Evolutionary conservation across 1,140 invertebrate genomes (phyloP).

Genomic region (Caenorhabditis latens): DNA sequence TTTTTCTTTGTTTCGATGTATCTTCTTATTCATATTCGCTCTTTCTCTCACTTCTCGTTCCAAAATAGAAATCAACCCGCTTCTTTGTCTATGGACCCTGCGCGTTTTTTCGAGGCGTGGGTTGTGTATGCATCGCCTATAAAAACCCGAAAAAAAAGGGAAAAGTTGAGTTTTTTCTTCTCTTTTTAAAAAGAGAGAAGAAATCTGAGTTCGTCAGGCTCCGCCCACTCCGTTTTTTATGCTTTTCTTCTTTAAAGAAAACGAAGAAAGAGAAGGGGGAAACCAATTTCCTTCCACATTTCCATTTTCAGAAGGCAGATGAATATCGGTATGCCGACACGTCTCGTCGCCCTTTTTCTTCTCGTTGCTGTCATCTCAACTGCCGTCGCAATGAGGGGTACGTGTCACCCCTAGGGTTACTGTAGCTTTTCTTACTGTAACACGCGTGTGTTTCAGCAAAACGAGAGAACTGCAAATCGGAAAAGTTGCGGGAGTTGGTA

Average conservation of each 20-base stretch:
- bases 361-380: neutral
- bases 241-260: slow-evolving; percentile 1
- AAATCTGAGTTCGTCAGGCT: neutral
- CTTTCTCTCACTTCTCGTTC: neutral
- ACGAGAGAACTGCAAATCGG: slow-evolving; percentile 75
- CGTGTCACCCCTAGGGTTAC: neutral
- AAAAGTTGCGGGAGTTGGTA: slow-evolving; percentile 76
- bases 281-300: neutral
- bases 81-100: no score
- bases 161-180: neutral
- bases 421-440: neutral
- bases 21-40: neutral
- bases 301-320: neutral
- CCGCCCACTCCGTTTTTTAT: neutral
- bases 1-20: neutral
- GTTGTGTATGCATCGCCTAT: neutral
- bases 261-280: slow-evolving; percentile 1
- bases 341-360: neutral
- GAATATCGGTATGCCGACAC: slow-evolving; percentile 17
- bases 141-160: neutral
- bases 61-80: neutral
- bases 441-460: neutral
- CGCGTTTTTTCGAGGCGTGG: neutral
- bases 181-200: neutral
- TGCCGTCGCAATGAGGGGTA: slow-evolving; percentile 7